Percentiles rank a stretch among this genome's conserved stretches.
Conservation (phyloP, 1,140 invertebrate species). For the Brachionus manjavacas region DNA sequence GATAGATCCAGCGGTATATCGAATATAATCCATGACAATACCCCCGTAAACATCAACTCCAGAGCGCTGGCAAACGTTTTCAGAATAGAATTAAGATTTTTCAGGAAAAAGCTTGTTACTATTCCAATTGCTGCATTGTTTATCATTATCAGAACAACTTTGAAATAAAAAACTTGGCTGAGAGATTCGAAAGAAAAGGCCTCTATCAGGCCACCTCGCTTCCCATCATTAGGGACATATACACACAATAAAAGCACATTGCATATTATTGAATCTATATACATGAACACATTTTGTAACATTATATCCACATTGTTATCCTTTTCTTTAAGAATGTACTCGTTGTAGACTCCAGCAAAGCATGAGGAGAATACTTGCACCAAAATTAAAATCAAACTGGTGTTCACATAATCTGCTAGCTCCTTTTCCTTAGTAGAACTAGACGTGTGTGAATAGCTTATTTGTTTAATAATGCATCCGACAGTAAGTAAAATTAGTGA, state of each 20-base stretch:
- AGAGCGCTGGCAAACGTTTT: conserved; percentile 92
- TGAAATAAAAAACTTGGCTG: conserved; percentile 57
- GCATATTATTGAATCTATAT: conserved; percentile 84
- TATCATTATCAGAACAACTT: conserved; percentile 67
- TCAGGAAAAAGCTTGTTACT: conserved; percentile 85
- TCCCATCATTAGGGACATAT: conserved; percentile 54
- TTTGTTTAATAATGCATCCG: conserved; percentile 85
- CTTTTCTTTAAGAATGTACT: conserved; percentile 79
- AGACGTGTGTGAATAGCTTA: conserved; percentile 62
- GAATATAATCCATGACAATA: conserved; percentile 82
- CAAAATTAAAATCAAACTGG: conserved; percentile 49
- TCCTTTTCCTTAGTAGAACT: background rate
- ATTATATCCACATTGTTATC: conserved; percentile 77
- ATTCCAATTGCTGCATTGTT: conserved; percentile 87
- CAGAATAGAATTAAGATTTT: conserved; percentile 85
- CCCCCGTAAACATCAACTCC: conserved; percentile 82
- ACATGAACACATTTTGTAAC: conserved; percentile 92
- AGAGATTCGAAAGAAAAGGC: conserved; percentile 38
- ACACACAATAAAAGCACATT: conserved; percentile 66
- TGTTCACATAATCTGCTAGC: background rate
- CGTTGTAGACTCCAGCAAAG: conserved; percentile 90
- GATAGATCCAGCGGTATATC: conserved; percentile 76
- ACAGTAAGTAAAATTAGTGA: conserved; percentile 77
- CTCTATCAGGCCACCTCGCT: conserved; percentile 48
- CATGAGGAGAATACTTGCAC: conserved; percentile 85